Conservation (phyloP, 2,113 vertebrate species). For the Phylloscopus whistleri region DNA sequence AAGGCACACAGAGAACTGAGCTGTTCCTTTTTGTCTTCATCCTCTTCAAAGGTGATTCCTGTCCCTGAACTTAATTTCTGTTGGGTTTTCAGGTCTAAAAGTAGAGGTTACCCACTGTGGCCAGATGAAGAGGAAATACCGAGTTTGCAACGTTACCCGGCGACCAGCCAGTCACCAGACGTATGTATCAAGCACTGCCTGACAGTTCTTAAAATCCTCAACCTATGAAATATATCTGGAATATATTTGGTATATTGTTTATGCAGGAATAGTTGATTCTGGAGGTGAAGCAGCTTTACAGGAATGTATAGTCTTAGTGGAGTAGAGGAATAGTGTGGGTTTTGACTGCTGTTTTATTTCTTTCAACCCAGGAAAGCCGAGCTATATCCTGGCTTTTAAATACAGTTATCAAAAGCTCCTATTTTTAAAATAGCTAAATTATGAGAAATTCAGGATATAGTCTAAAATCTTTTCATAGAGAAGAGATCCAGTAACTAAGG, state of each 20-base stretch:
- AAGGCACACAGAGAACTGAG: neutral
- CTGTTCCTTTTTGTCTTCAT: neutral
- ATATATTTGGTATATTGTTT: neutral
- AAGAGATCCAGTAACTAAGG: neutral
- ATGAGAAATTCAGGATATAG: neutral
- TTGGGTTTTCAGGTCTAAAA: constrained; percentile 85
- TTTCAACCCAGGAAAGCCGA: neutral
- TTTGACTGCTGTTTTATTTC: neutral
- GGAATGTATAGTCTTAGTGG: neutral
- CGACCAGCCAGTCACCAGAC: constrained; percentile 98
- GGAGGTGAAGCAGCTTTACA: neutral
- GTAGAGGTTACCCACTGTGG: constrained; percentile 98
- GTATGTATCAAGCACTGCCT: constrained; percentile 70
- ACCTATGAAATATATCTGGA: neutral
- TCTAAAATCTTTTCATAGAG: neutral
- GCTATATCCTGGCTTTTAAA: neutral
- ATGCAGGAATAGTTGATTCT: neutral
- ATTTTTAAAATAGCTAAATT: neutral
- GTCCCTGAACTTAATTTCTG: neutral
- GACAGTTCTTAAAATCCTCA: neutral
- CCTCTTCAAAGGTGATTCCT: neutral
- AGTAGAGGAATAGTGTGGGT: neutral
- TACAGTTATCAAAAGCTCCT: neutral
- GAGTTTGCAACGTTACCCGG: constrained; percentile 96
- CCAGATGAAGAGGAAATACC: constrained; percentile 99